Conservation (phyloP, 2,113 vertebrate genomes). For the Lynx canadensis region DNA sequence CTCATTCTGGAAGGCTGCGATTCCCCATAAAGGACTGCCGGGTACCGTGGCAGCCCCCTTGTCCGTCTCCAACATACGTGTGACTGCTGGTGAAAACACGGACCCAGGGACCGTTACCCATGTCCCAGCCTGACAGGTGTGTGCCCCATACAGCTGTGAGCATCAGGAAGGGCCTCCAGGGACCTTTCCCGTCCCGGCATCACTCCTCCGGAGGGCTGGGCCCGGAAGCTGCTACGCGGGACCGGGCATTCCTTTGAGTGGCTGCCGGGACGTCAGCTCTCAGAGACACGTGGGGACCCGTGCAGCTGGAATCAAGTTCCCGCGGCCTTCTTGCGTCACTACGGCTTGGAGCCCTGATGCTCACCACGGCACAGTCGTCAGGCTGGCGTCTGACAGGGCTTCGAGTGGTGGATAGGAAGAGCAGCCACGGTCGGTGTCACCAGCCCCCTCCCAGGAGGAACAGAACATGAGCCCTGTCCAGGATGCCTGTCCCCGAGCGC, state of each 20-base stretch:
- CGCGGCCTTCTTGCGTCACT: fast-evolving
- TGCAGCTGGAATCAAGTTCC: fast-evolving
- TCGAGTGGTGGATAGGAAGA: no score
- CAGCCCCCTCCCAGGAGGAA: not conserved
- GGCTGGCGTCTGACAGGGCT: not conserved
- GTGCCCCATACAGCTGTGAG: not conserved
- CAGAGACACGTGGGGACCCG: not conserved
- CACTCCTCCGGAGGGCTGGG: fast-evolving
- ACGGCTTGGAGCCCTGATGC: fast-evolving
- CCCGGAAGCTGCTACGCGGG: fast-evolving
- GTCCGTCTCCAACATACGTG: fast-evolving
- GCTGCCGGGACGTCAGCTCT: fast-evolving
- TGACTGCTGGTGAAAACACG: not conserved
- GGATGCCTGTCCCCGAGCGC: not conserved
- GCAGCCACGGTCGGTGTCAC: fast-evolving
- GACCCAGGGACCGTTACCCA: not conserved
- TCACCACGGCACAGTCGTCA: not conserved
- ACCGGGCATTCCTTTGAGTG: fast-evolving
- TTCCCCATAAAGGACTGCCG: not conserved
- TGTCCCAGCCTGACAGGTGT: not conserved
- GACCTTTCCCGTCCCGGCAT: not conserved
- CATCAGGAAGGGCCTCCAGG: not conserved
- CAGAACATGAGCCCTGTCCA: fast-evolving
- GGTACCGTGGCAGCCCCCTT: not conserved
- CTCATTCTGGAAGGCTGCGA: not conserved